Base-by-base conservation (phyloP, 2,113 vertebrate genomes). In the Chloebia gouldiae region DNA sequence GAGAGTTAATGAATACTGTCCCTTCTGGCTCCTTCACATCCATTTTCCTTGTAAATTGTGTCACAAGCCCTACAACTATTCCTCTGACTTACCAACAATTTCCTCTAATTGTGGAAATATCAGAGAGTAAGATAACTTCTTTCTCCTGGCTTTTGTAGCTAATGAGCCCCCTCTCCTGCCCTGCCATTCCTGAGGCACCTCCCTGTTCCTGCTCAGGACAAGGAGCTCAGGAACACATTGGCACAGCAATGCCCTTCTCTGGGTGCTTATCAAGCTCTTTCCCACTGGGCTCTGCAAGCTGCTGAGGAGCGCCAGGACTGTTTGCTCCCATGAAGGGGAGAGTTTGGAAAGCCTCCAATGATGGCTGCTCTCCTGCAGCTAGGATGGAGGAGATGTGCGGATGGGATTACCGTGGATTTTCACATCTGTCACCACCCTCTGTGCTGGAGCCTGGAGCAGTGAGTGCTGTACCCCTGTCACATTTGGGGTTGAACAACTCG, bases 401-500 rank as follows among this genome's bases (percentile, higher is more conserved):
- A 21, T 61, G 57, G 60, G 60, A 21, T 24, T 35, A 27, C 18
- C 39, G 13, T 2, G 5, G 40, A 60, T 4, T 89, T 39, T n/a
- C n/a, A 20, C 1, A 1, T 40, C 42, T 71, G 65, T 51, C 25
- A 37, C 37, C 4, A 4, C 7, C 30, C 44, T 35, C 19, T 60
- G 31, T 25, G 7, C 39, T 21, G 2, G 44, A 69, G 44, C 35
- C 54, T 27, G 23, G 80, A 49, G 66, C 45, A 2, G 37, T 14
- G 31, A 16, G 15, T 53, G 35, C 54, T 82, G 70, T 18, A 8
- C 63, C 25, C n/a, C 47, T 24, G 10, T 23, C 54, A 21, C 0
- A 4, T 28, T 7, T 0, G 1, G 77, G 64, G 64, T 23, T 69
- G 85, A 25, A 23, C 28, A 44, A 4, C 11, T 17, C 0, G 0